Evolutionary conservation across 2,888 invertebrate species (phyloP).

Genomic region (Mesopsocus fuscifrons): DNA sequence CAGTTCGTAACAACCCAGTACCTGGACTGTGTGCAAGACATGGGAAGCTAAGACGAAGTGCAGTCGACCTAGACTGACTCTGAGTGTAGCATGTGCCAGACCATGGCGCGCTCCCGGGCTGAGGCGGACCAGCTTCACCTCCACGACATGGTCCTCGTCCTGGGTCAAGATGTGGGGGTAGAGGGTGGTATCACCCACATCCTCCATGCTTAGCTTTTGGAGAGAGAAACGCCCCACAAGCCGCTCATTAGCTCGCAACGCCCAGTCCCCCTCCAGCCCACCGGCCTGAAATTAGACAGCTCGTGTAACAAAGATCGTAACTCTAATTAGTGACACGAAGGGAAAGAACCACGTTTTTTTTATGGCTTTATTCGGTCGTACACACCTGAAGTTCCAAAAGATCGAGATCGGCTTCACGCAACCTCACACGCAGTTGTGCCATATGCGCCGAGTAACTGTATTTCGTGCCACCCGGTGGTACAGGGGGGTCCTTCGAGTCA

Average conservation of each 20-base stretch:
- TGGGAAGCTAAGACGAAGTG: slow-evolving; percentile 49
- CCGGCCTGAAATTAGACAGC: slow-evolving; percentile 19
- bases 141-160: slow-evolving; percentile 62
- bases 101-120: slow-evolving; percentile 32
- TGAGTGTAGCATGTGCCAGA: slow-evolving; percentile 50
- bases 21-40: slow-evolving; percentile 41
- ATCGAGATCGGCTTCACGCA: slow-evolving; percentile 52
- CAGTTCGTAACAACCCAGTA: too few species aligned
- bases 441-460: slow-evolving; percentile 49
- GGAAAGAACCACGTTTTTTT: too few species aligned
- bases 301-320: neutral
- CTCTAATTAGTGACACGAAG: slow-evolving; percentile 11
- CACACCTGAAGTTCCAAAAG: slow-evolving; percentile 42
- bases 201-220: slow-evolving; percentile 46
- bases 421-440: slow-evolving; percentile 38
- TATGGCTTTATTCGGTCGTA: too few species aligned
- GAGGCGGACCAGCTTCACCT: slow-evolving; percentile 55
- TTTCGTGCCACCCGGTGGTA: slow-evolving; percentile 55
- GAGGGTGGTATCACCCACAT: slow-evolving; percentile 50
- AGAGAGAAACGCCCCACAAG: slow-evolving; percentile 52
- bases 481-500: slow-evolving; percentile 39
- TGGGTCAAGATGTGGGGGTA: slow-evolving; percentile 56
- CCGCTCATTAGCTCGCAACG: slow-evolving; percentile 57
- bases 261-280: slow-evolving; percentile 53
- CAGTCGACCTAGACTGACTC: slow-evolving; percentile 47